Base-by-base conservation (phyloP, 1,140 invertebrate genomes). In the Adelges cooleyi region DNA sequence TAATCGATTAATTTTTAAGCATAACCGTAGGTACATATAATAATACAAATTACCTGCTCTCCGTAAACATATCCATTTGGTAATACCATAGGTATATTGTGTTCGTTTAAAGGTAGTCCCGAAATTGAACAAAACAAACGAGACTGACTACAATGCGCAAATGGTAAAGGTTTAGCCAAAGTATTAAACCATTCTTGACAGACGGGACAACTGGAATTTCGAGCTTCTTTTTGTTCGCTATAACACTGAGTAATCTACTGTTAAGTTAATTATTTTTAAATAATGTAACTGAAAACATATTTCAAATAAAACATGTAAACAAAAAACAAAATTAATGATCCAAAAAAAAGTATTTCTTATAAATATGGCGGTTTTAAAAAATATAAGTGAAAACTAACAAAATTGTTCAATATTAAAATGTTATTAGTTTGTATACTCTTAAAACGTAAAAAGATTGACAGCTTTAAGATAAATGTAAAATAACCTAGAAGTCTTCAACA, bases 21-120 rank as follows among this genome's bases (percentile, higher is more conserved):
- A 27, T 33, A 20, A 17, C 53, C 1, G 11, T 20, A 36, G 6
- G 27, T 29, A 59, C 56, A 15, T n/a, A 49, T 65, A 25, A 56
- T 59, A 33, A 20, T 54, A 22, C 23, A 52, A 23, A 73, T 78
- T 76, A 92, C 92, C 80, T 90, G 84, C 77, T 92, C 89, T n/a
- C 95, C 95, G 77, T 97, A 98, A 52, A 98, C 92, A 77, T 93
- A 89, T 65, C 95, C 95, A 80, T 98, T 98, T 42, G 96, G 95
- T 75, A 98, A 81, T 85, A 96, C 94, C 86, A 98, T 90, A 0
- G 96, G 95, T 69, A 89, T 90, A 77, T 99, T 98, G 75, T 98
- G 86, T 76, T 98, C 95, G 78, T 98, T 96, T 49, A 99, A 79
- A n/a, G 91, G 86, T 69, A 89, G 81, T 6, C 92, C 90, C 53